phyloP scores from a whole-genome alignment of 2,797 vertebrate genomes.

The Numenius phaeopus region DNA sequence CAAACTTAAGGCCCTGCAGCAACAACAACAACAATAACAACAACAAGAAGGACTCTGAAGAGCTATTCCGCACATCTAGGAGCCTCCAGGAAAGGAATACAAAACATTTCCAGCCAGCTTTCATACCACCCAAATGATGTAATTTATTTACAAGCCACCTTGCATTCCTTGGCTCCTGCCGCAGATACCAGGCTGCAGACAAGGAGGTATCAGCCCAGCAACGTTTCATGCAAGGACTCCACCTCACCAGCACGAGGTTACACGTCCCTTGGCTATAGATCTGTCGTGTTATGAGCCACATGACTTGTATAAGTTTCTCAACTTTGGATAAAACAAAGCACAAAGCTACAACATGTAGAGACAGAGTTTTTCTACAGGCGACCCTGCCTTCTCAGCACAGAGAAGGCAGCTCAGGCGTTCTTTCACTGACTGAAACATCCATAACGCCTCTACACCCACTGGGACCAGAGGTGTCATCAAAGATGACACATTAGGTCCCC shows the following conservation, averaged over 20 bases:
- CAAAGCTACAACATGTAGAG: background rate
- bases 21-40: constrained; percentile 1
- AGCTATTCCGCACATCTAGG: constrained; percentile 25
- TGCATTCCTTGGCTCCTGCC: constrained; percentile 7
- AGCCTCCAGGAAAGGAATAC: constrained; percentile 62
- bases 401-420: background rate
- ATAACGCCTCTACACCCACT: background rate
- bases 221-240: background rate
- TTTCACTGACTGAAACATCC: constrained; percentile 30
- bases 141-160: constrained; percentile 57
- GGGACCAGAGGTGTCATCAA: background rate
- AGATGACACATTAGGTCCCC: background rate
- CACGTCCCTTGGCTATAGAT: background rate
- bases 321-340: constrained; percentile 24
- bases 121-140: constrained; percentile 35
- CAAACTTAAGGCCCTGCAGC: constrained; percentile 45
- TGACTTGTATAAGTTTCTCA: background rate
- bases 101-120: constrained; percentile 48
- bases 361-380: background rate
- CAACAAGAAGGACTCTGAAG: background rate
- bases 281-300: background rate
- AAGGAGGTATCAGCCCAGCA: background rate
- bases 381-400: background rate
- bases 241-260: background rate
- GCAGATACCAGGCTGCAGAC: background rate